Evolutionary conservation across 2,113 vertebrate species (phyloP).

Genomic region (Ailurus styani): DNA sequence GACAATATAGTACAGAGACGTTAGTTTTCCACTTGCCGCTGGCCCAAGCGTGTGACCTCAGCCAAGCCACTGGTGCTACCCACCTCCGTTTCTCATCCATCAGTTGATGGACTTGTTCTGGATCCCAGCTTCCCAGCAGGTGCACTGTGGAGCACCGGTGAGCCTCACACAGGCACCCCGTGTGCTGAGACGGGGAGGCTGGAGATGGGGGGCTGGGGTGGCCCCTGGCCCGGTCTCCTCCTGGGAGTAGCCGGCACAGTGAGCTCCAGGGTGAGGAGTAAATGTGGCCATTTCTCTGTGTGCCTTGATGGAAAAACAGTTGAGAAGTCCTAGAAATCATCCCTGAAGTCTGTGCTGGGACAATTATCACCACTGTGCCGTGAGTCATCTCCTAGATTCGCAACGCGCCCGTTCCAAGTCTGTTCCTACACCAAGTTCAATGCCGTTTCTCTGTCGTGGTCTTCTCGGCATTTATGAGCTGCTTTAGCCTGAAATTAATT

Average conservation of each 20-base stretch:
- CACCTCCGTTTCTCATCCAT: background rate
- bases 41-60: background rate
- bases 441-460: background rate
- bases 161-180: background rate
- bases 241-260: background rate
- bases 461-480: background rate
- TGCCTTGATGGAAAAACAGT: no score
- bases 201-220: no score
- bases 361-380: background rate
- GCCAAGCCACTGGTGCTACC: background rate
- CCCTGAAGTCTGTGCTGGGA: background rate
- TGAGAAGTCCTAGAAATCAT: background rate
- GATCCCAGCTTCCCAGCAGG: background rate
- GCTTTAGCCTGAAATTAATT: constrained; percentile 18
- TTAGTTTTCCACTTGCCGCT: background rate
- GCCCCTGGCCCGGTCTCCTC: background rate
- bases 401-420: background rate
- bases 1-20: background rate
- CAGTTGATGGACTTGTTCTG: background rate
- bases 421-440: background rate
- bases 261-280: background rate
- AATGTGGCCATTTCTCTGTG: background rate
- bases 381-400: background rate
- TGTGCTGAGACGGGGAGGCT: background rate
- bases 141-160: accelerated